Percentiles rank a stretch among this genome's conserved stretches.
These are phyloP conservation scores for Himalopsyche kuldschensis DNA, from an alignment of 2,888 invertebrate genomes.

Conservation along the genomic window DNA sequence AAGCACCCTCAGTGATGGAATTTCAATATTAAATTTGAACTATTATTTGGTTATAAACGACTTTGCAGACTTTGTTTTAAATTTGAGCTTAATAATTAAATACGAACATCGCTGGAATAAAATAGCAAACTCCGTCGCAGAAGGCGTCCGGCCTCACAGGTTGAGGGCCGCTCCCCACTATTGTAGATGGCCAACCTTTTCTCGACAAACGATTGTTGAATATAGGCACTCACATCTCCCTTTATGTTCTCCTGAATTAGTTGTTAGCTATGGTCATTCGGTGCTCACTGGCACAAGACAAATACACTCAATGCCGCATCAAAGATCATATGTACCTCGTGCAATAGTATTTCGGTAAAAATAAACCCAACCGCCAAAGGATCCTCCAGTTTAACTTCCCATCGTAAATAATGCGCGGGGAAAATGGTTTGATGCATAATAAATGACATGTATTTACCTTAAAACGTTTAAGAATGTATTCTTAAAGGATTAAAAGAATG, in stretches of 20 bases:
- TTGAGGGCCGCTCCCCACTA: neutral
- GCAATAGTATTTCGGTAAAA: neutral
- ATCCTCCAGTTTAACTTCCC: neutral
- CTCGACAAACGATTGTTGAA: neutral
- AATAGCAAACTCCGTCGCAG: neutral
- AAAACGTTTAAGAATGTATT: neutral
- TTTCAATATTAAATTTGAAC: too few relatives aligned
- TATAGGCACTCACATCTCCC: neutral
- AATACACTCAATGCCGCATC: neutral
- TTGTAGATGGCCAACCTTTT: neutral
- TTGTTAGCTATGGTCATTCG: neutral
- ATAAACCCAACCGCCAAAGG: neutral
- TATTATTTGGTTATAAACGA: too few relatives aligned
- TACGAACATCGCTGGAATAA: too few relatives aligned
- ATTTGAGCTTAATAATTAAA: too few relatives aligned
- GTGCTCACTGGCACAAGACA: neutral
- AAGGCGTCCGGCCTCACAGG: neutral
- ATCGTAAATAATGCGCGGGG: neutral
- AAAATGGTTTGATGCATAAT: neutral
- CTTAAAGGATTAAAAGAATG: too few relatives aligned
- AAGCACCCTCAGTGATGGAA: too few relatives aligned
- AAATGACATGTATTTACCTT: neutral
- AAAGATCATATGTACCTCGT: neutral
- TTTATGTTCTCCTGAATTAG: neutral
- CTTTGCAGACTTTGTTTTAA: too few relatives aligned